Evolutionary conservation across 2,888 invertebrate species (phyloP), one percentile per base, ranked within the genome.

Genomic region (Stenotaenia linearis): DNA sequence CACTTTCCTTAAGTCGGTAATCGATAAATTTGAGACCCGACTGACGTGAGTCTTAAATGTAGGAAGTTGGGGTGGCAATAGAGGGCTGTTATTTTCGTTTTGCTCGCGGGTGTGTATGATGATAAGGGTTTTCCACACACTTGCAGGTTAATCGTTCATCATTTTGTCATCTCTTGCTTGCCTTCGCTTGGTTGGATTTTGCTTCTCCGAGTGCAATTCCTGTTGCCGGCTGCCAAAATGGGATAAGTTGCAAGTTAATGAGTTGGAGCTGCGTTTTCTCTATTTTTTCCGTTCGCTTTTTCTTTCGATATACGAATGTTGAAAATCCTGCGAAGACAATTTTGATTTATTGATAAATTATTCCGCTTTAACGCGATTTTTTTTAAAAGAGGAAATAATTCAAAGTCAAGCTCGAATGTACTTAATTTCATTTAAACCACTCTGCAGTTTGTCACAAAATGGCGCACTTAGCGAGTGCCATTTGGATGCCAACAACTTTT

Each of bases 181-280:
- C 21, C 25, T 45, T 25, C 61, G 61, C 61, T 23, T 15, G 61
- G 61, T 25, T 61, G 61, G 61, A 61, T 25, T 61, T 61, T 61
- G 61, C 61, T 61, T 61, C 25, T 61, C 61, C 61, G 25, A 61
- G 25, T 61, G 61, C 61, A 61, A 61, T 61, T 61, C 61, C 61
- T 23, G 61, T 61, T 61, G 61, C 25, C 23, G 61, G 61, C 61
- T 61, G 61, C 61, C 61, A 61, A 61, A 25, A 15, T 25, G 61
- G 61, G 61, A 61, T 61, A 61, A 61, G 61, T 61, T 61, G 61
- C 61, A 61, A 61, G 61, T 61, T 61, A 61, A 61, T 61, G 61
- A 61, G 61, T 61, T 15, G 61, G 25, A 23, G 61, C 61, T 61
- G 12, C 45, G 45, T 45, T 45, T 45, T 45, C 45, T 45, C 45